Evolutionary conservation across 2,797 vertebrate species (phyloP), one percentile per base, ranked within the genome.

Genomic region (Coregonus sp.): DNA sequence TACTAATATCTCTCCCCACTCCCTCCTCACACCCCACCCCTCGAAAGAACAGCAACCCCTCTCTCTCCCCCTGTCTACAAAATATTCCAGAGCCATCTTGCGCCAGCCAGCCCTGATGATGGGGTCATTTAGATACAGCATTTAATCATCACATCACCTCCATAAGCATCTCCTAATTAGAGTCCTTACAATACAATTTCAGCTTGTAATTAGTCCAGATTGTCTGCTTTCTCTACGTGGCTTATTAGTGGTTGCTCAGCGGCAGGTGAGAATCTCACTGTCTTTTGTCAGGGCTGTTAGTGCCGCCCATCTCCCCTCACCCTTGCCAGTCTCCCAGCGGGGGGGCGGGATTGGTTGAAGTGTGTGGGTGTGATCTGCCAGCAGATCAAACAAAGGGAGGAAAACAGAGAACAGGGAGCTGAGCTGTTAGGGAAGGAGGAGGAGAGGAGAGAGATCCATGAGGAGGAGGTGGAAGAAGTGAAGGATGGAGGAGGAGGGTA

Each of bases 161-260:
- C 92, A 89, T 96, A 95, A 96, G 89, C 94, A 92, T 95, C 94
- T 95, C 92, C 95, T 98, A 97, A 98, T 98, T 97, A 97, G 95
- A 95, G 94, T 94, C 95, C 93, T 96, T 95, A 95, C 95, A 95
- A 95, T 96, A 95, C 95, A 96, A 95, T 97, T 97, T 94, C 94
- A 95, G 94, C 94, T 96, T 94, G 93, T 97, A 98, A 98, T 98
- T 97, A 98, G 96, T 96, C 92, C 93, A 96, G 96, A 97, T 96
- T 96, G 96, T 94, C 96, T 93, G 94, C 95, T 97, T 96, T 95
- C 94, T 96, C 95, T 94, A 94, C 93, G 92, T 93, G 94, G 93
- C 93, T 96, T 96, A 95, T 96, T 97, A 96, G 95, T 89, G 93
- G 93, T 92, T 90, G 91, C 95, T 93, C 94, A 95, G 95, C 94